Conservation (phyloP, 2,113 vertebrate genomes). For the Lynx canadensis region DNA sequence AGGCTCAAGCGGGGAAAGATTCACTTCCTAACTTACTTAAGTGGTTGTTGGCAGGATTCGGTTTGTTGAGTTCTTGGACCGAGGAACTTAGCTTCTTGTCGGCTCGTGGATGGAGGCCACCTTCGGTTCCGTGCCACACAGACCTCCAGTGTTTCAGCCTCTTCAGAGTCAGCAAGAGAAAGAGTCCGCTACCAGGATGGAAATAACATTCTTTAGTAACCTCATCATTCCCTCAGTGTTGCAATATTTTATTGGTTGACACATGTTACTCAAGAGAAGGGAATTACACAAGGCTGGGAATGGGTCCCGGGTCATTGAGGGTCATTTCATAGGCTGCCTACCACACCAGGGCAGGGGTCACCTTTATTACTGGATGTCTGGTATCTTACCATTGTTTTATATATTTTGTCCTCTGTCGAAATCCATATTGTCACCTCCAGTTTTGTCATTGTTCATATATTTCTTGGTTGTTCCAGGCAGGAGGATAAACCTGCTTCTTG, state of each 20-base stretch:
- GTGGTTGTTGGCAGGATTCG: not conserved
- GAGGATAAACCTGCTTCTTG: not conserved
- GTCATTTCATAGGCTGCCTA: not conserved
- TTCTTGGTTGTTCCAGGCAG: not conserved
- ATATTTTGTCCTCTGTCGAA: not conserved
- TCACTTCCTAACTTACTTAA: not conserved
- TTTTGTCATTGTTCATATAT: not conserved
- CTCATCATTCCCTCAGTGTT: not conserved
- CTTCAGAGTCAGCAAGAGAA: not conserved
- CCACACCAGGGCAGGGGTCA: not conserved
- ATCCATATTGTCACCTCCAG: not conserved
- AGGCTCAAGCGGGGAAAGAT: not conserved
- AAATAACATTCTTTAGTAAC: not conserved
- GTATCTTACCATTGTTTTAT: not conserved
- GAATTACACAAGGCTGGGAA: not conserved
- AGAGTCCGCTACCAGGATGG: not conserved
- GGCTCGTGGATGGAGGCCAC: not conserved
- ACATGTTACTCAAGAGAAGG: not conserved
- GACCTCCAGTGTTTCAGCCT: not conserved
- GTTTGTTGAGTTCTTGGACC: not conserved
- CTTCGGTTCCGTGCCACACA: not conserved
- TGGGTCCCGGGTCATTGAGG: not conserved
- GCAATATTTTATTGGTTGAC: not conserved
- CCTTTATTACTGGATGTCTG: not conserved
- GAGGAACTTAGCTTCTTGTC: not conserved